Conservation (phyloP, 2,888 invertebrate species). For the Epiblema foenella region DNA sequence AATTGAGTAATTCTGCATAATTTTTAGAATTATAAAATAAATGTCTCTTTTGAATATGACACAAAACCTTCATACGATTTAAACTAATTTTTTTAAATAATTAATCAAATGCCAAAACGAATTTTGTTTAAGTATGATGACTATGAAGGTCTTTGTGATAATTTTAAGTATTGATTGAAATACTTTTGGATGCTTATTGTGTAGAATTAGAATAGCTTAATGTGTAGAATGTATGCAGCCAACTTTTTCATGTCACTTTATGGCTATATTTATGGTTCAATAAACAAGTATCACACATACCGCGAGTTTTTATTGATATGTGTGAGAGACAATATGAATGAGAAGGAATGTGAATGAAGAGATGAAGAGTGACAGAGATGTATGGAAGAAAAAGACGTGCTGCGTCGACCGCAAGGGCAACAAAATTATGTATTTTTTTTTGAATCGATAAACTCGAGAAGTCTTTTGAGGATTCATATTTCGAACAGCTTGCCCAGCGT, state of each 20-base stretch:
- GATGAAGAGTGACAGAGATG: too few species aligned
- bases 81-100: background rate
- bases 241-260: constrained; percentile 1
- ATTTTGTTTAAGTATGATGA: background rate
- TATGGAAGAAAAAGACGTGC: too few species aligned
- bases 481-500: too few species aligned
- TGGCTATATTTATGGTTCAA: constrained; percentile 14
- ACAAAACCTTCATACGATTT: constrained; percentile 26
- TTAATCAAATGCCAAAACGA: constrained; percentile 15
- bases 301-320: background rate
- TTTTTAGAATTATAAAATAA: background rate
- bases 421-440: too few species aligned
- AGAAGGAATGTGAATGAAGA: too few species aligned
- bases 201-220: constrained; percentile 1
- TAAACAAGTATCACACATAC: constrained; percentile 19
- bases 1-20: constrained; percentile 4
- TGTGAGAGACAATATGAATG: too few species aligned
- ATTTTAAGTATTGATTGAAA: background rate
- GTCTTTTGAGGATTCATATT: too few species aligned
- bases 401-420: too few species aligned
- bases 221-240: constrained; percentile 9
- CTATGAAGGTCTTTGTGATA: constrained; percentile 14
- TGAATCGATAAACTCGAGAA: too few species aligned
- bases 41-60: constrained; percentile 20
- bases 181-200: constrained; percentile 5